Percentiles rank a stretch among this genome's conserved stretches.
Evolutionary conservation across 2,113 vertebrate species (phyloP).

Genomic region (Pelecanoides urinatrix): DNA sequence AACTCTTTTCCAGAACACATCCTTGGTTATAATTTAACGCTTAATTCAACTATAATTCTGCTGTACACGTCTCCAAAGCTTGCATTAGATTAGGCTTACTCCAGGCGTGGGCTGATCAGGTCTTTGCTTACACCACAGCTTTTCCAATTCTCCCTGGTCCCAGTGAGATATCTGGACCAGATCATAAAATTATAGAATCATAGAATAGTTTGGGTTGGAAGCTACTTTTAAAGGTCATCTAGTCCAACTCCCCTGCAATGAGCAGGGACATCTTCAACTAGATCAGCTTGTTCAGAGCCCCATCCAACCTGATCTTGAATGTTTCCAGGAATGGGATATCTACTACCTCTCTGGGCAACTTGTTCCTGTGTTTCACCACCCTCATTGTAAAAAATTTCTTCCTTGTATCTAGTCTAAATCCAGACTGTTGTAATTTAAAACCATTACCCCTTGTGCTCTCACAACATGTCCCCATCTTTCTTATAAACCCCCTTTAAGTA

Average conservation of each 20-base stretch:
- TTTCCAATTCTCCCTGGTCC: background rate
- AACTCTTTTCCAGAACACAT: background rate
- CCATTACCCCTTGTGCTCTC: fast-evolving
- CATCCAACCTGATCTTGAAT: background rate
- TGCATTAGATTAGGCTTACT: background rate
- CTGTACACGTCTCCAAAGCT: background rate
- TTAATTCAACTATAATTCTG: background rate
- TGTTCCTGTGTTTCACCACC: background rate
- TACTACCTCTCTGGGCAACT: background rate
- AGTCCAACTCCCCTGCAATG: background rate
- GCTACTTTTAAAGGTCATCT: background rate
- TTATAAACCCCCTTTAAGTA: no score
- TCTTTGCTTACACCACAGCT: background rate
- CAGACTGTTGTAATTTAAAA: background rate
- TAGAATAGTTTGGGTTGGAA: background rate
- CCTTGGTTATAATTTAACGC: background rate
- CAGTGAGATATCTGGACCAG: background rate
- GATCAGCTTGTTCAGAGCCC: background rate
- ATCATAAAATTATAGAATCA: background rate
- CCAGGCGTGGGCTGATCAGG: background rate
- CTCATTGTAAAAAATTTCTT: fast-evolving
- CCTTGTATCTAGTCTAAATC: background rate
- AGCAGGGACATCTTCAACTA: background rate
- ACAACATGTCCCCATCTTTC: no score
- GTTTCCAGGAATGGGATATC: background rate